These are phyloP conservation scores for Dasyornis broadbenti DNA, from an alignment of 2,113 vertebrate species.

Conservation along the genomic window DNA sequence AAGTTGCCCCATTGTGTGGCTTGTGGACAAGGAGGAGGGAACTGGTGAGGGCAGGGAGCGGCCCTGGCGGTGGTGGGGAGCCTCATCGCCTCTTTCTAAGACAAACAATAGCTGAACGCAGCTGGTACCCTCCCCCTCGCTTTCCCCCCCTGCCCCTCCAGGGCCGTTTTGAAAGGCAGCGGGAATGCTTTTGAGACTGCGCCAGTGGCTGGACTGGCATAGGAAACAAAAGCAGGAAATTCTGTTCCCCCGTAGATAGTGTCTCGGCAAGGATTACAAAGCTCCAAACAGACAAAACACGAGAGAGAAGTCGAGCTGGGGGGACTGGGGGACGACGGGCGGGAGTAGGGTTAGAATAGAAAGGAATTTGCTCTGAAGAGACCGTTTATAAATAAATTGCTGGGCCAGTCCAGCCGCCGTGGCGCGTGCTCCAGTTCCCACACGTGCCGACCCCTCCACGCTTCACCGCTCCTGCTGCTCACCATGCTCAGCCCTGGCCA, in stretches of 20 bases:
- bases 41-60: slow-evolving; percentile 44
- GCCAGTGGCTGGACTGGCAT: slow-evolving; percentile 77
- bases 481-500: not conserved
- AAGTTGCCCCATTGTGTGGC: slow-evolving; percentile 75
- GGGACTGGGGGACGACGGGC: slow-evolving; percentile 56
- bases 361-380: slow-evolving; percentile 79
- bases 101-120: slow-evolving; percentile 76
- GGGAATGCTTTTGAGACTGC: slow-evolving; percentile 82
- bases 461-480: not conserved
- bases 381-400: slow-evolving; percentile 78
- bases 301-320: slow-evolving; percentile 69
- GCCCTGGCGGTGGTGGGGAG: slow-evolving; percentile 38
- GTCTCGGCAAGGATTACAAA: slow-evolving; percentile 82
- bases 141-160: slow-evolving; percentile 53
- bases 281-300: slow-evolving; percentile 80
- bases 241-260: slow-evolving; percentile 83
- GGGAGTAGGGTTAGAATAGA: slow-evolving; percentile 75
- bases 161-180: slow-evolving; percentile 75
- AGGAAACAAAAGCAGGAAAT: slow-evolving; percentile 85
- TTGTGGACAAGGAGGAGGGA: slow-evolving; percentile 36
- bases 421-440: slow-evolving; percentile 72
- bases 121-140: slow-evolving; percentile 72
- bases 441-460: slow-evolving; percentile 68
- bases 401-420: slow-evolving; percentile 54
- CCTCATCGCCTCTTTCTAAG: slow-evolving; percentile 49